Percentiles rank a stretch among this genome's conserved stretches.
Evolutionary conservation across 2,113 vertebrate species (phyloP).

Genomic region (Lota lota): DNA sequence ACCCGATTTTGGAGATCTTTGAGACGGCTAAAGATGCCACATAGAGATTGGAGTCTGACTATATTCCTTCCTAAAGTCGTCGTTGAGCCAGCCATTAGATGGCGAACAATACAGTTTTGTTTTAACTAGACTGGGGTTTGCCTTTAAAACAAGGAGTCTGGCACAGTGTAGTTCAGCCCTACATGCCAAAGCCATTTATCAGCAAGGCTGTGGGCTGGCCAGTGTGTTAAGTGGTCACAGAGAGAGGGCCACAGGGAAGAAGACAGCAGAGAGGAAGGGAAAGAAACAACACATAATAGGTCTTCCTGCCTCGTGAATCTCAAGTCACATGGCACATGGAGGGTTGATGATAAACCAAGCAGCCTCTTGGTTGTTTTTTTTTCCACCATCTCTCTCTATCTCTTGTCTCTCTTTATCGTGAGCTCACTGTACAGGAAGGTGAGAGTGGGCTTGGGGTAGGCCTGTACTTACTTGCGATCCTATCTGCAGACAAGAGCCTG

Average conservation of each 20-base stretch:
- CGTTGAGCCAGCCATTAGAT: background rate
- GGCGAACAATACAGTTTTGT: constrained; percentile 31
- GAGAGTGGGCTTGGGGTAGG: too few relatives aligned
- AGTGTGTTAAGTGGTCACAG: constrained; percentile 28
- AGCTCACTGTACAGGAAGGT: background rate
- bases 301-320: constrained; percentile 46
- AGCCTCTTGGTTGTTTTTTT: background rate
- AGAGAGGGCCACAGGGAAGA: constrained; percentile 39
- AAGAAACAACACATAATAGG: background rate
- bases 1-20: too few relatives aligned
- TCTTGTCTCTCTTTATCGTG: constrained; percentile 5
- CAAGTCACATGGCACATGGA: constrained; percentile 49
- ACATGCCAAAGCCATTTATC: constrained; percentile 31
- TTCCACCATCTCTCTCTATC: constrained; percentile 2
- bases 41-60: too few relatives aligned
- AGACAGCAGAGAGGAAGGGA: background rate
- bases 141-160: constrained; percentile 27
- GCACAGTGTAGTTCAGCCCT: background rate
- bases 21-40: too few relatives aligned
- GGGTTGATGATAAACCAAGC: constrained; percentile 42
- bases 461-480: too few relatives aligned
- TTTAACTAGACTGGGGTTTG: constrained; percentile 8
- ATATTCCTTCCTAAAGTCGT: too few relatives aligned
- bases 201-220: constrained; percentile 35
- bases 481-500: background rate